Evolutionary conservation across 1,140 invertebrate genomes (phyloP).

Genomic region (Melanaphis sacchari): DNA sequence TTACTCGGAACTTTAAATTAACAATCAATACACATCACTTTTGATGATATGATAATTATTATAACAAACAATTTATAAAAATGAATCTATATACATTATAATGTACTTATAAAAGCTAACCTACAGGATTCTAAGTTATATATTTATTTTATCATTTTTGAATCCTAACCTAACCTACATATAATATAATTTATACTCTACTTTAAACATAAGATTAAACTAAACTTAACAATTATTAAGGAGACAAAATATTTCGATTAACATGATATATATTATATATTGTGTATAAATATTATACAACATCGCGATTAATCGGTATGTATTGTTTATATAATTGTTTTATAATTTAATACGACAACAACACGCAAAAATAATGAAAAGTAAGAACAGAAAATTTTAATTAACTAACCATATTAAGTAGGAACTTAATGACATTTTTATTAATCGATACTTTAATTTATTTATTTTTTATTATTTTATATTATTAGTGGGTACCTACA

Average conservation of each 20-base stretch:
- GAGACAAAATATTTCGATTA: background rate
- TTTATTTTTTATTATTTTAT: background rate
- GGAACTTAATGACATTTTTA: too few species aligned
- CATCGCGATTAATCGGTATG: background rate
- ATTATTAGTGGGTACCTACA: background rate
- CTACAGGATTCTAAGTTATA: background rate
- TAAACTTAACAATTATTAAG: background rate
- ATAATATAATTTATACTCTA: background rate
- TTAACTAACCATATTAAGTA: too few species aligned
- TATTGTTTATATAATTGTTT: background rate
- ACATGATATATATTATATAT: background rate
- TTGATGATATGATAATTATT: too few species aligned
- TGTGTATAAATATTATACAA: background rate
- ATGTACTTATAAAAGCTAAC: background rate
- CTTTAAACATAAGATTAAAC: background rate
- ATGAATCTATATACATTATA: background rate
- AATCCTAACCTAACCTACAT: background rate
- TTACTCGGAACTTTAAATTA: too few species aligned
- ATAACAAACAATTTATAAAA: background rate
- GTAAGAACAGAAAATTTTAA: background rate
- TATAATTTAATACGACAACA: background rate
- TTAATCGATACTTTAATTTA: background rate
- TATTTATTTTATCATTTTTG: background rate
- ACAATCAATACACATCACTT: too few species aligned
- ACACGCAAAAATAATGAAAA: background rate